Base-by-base conservation (phyloP, 2,888 invertebrate species). In the Cactoblastis cactorum region DNA sequence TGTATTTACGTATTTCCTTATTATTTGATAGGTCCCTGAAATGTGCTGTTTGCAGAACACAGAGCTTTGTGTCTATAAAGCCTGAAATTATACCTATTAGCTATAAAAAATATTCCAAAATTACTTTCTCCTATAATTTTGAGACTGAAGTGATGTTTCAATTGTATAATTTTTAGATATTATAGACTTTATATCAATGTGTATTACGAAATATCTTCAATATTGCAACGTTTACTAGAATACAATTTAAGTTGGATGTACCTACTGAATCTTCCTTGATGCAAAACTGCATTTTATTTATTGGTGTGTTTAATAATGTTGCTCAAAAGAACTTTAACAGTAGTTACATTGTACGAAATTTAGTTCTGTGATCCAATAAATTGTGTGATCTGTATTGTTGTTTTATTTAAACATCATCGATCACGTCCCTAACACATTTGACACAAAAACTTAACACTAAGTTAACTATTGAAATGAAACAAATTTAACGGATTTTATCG, bases 341-440 rank as follows among this genome's bases (percentile, higher is more conserved):
- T 83, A 84, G 82, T 69, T 69, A 81, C 72, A 77, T 72, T 82
- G 73, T 83, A 83, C 74, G 75, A 79, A 77, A 80, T 83, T 84
- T 85, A 80, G 83, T 86, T 84, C 77, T 85, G 84, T 85, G 83
- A 85, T 86, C 79, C 74, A 84, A 80, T 80, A 79, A 83, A 78
- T 71, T 77, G 77, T 77, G 76, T 78, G 74, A 80, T 76, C 74
- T 79, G 67, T 71, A 67, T 58, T 52, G 28, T 43, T 59, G 65
- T 71, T 74, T 75, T 39, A 63, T 67, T 35, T n/a, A 12, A n/a
- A n/a, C n/a, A n/a, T n/a, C n/a, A n/a, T n/a, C n/a, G n/a, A n/a
- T n/a, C n/a, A n/a, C n/a, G n/a, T n/a, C n/a, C n/a, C n/a, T n/a
- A n/a, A n/a, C n/a, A n/a, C n/a, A n/a, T n/a, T n/a, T n/a, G n/a